These are phyloP conservation scores for Romanogobio albipinnatus DNA, from an alignment of 2,113 vertebrate genomes.

Conservation along the genomic window DNA sequence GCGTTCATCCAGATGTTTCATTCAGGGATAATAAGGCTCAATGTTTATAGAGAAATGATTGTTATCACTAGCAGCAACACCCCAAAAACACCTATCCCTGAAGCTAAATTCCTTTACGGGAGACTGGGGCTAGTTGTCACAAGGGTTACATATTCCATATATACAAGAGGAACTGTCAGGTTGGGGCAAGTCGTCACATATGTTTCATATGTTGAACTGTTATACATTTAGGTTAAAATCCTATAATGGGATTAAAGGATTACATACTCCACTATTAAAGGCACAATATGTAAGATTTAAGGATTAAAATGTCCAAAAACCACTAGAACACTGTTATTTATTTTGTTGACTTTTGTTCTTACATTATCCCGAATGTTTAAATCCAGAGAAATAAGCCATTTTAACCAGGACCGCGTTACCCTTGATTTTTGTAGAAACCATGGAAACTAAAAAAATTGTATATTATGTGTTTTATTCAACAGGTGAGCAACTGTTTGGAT, in stretches of 20 bases:
- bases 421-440: too few relatives aligned
- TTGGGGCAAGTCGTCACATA: background rate
- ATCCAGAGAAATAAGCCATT: too few relatives aligned
- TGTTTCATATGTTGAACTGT: background rate
- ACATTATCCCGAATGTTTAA: too few relatives aligned
- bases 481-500: too few relatives aligned
- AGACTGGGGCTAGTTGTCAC: background rate
- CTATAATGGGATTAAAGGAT: background rate
- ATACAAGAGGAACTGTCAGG: background rate
- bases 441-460: too few relatives aligned
- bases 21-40: background rate
- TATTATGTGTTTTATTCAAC: too few relatives aligned
- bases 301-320: too few relatives aligned
- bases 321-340: too few relatives aligned
- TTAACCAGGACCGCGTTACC: too few relatives aligned
- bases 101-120: background rate
- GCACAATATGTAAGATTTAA: too few relatives aligned
- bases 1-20: background rate
- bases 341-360: too few relatives aligned
- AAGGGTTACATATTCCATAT: background rate
- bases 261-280: background rate
- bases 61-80: background rate
- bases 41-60: background rate
- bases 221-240: background rate
- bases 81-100: background rate